Percentiles rank a stretch among this genome's conserved stretches.
Evolutionary conservation across 1,140 invertebrate genomes (phyloP).

Genomic region (Pseudomyrmex gracilis): DNA sequence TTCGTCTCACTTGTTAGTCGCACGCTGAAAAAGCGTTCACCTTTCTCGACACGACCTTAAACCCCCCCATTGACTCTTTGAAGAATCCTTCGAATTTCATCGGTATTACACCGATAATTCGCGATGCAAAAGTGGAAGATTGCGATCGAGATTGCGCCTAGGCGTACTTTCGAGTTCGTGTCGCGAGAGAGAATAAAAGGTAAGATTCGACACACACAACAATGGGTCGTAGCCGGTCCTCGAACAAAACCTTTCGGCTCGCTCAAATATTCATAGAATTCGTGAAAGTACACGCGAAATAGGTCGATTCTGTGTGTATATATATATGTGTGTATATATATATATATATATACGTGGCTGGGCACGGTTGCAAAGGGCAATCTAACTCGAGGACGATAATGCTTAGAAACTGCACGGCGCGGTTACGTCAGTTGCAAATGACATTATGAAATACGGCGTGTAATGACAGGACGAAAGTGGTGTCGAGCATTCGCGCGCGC

Average conservation of each 20-base stretch:
- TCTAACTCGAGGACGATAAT: slow-evolving; percentile 67
- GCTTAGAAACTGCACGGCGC: slow-evolving; percentile 62
- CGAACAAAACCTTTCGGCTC: slow-evolving; percentile 60
- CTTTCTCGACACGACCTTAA: not conserved
- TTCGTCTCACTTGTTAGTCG: not conserved
- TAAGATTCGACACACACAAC: slow-evolving; percentile 33
- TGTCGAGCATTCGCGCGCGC: slow-evolving; percentile 56
- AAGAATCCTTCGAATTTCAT: not conserved
- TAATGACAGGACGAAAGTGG: slow-evolving; percentile 71
- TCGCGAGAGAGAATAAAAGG: not conserved
- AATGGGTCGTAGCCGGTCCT: slow-evolving; percentile 40
- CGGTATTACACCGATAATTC: no score
- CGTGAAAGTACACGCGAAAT: slow-evolving; percentile 69
- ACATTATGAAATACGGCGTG: slow-evolving; percentile 77
- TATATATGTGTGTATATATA: not conserved
- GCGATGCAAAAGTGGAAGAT: not conserved
- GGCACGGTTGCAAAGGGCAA: slow-evolving; percentile 71
- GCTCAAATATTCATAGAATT: slow-evolving; percentile 75
- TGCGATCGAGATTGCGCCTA: no score
- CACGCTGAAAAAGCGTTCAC: not conserved
- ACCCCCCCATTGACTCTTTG: not conserved
- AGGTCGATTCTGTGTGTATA: not conserved
- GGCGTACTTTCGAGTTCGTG: not conserved
- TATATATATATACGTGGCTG: slow-evolving; percentile 13
- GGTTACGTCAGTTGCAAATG: slow-evolving; percentile 78